A percentile compares a stretch with the other conserved stretches of the same genome.
Evolutionary conservation across 2,888 invertebrate species (phyloP).

Genomic region (Lamellibrachia satsuma): DNA sequence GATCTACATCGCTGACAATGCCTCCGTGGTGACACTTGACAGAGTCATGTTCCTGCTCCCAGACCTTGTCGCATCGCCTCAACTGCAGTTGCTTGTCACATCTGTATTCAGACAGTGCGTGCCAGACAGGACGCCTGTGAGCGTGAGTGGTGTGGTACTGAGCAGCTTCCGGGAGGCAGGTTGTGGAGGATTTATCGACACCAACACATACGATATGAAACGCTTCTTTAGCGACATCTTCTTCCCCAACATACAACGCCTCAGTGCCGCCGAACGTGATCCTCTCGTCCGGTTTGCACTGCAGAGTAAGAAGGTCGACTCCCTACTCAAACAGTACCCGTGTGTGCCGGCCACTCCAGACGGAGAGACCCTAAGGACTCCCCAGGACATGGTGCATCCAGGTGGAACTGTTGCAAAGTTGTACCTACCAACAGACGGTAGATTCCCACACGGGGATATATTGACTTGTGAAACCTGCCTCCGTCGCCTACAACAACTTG

Average conservation of each 20-base stretch:
- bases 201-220: slow-evolving; percentile 31
- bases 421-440: slow-evolving; percentile 43
- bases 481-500: slow-evolving; percentile 38
- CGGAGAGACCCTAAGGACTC: slow-evolving; percentile 39
- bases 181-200: slow-evolving; percentile 25
- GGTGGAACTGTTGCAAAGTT: slow-evolving; percentile 38
- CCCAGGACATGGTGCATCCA: slow-evolving; percentile 47
- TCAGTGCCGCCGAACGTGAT: slow-evolving; percentile 34
- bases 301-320: slow-evolving; percentile 43
- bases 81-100: background rate
- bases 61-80: background rate
- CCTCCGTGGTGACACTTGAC: background rate
- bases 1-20: background rate
- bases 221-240: slow-evolving; percentile 43
- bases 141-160: slow-evolving; percentile 23
- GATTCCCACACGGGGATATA: slow-evolving; percentile 44
- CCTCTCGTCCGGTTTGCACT: slow-evolving; percentile 43
- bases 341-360: slow-evolving; percentile 48
- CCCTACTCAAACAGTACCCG: slow-evolving; percentile 35
- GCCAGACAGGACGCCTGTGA: background rate
- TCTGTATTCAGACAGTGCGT: background rate
- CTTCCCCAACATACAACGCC: slow-evolving; percentile 41
- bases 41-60: background rate
- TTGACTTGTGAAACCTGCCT: slow-evolving; percentile 26
- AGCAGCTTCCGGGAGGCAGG: slow-evolving; percentile 28